phyloP scores from a whole-genome alignment of 2,888 invertebrate genomes.

The Ectemnius lituratus region DNA sequence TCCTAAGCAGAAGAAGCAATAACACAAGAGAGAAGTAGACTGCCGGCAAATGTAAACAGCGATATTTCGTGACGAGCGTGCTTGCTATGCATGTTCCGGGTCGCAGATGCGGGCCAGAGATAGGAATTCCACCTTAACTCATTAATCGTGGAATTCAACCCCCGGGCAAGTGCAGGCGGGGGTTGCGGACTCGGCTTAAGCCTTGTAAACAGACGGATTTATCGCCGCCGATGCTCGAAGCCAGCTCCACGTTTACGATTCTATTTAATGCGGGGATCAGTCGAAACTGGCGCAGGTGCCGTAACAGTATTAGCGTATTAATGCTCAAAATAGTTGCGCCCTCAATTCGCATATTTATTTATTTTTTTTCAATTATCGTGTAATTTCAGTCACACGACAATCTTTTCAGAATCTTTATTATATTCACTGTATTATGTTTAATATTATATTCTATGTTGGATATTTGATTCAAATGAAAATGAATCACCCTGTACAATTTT shows the following conservation, averaged over 20 bases:
- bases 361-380: too few relatives aligned
- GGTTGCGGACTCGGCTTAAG: constrained; percentile 2
- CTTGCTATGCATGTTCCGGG: constrained; percentile 29
- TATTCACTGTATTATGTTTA: too few relatives aligned
- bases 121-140: constrained; percentile 46
- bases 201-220: constrained; percentile 29
- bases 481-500: too few relatives aligned
- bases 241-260: constrained; percentile 8
- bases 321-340: too few relatives aligned
- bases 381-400: too few relatives aligned
- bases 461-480: too few relatives aligned
- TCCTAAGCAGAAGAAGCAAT: too few relatives aligned
- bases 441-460: too few relatives aligned
- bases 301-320: neutral
- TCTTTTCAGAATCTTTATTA: too few relatives aligned
- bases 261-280: constrained; percentile 2
- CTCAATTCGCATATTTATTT: too few relatives aligned
- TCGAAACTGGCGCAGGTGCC: constrained; percentile 8
- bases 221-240: constrained; percentile 16
- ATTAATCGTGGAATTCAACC: constrained; percentile 51
- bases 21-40: too few relatives aligned
- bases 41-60: constrained; percentile 1
- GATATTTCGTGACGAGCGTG: neutral
- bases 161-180: constrained; percentile 6
- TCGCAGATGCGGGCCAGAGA: constrained; percentile 47